phyloP scores from a whole-genome alignment of 1,140 invertebrate species.

The Ceratosolen solmsi region DNA sequence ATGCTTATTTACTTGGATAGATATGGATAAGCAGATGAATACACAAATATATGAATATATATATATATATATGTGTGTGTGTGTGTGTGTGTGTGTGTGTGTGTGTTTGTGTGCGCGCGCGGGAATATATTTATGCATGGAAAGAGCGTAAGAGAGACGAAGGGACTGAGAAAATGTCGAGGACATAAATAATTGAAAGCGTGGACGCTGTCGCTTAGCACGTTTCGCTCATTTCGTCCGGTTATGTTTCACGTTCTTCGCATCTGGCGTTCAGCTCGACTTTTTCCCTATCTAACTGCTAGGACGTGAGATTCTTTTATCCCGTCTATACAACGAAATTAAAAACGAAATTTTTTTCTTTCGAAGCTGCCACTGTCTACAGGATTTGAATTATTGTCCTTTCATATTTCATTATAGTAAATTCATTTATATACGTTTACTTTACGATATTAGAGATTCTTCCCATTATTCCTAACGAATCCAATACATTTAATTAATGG shows the following conservation, averaged over 20 bases:
- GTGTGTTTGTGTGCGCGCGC: too few relatives aligned
- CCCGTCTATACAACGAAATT: conserved; percentile 49
- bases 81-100: too few relatives aligned
- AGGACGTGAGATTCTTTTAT: conserved; percentile 52
- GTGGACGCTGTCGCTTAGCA: conserved; percentile 43
- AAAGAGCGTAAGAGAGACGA: not conserved
- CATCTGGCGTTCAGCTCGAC: conserved; percentile 52
- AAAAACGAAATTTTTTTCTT: conserved; percentile 45
- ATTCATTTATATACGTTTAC: not conserved
- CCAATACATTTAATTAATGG: too few relatives aligned
- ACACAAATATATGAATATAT: too few relatives aligned
- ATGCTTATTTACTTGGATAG: too few relatives aligned
- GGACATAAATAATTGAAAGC: conserved; percentile 50
- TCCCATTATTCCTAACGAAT: too few relatives aligned
- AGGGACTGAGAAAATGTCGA: not conserved
- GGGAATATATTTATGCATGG: not conserved
- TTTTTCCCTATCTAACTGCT: conserved; percentile 54
- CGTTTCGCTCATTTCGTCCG: conserved; percentile 51
- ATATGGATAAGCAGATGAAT: too few relatives aligned
- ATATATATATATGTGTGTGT: too few relatives aligned
- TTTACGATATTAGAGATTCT: not conserved
- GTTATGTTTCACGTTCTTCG: conserved; percentile 54
- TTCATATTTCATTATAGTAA: conserved; percentile 15
- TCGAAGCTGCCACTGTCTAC: not conserved
- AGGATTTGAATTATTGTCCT: conserved; percentile 8